Conservation (phyloP, 2,113 vertebrate species). For the Pachyramphus minor region DNA sequence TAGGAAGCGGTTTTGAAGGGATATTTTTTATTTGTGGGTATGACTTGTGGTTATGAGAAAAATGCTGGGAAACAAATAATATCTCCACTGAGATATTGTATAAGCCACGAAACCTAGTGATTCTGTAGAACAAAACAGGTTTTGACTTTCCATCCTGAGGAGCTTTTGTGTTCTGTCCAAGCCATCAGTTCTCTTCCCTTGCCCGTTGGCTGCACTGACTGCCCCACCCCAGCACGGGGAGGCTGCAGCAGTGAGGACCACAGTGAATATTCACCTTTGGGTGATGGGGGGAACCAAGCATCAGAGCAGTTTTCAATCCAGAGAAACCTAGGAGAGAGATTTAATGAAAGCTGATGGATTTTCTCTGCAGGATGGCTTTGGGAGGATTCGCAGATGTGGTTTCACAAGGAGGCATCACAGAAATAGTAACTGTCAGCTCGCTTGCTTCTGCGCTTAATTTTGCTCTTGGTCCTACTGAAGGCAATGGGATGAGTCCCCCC, state of each 20-base stretch:
- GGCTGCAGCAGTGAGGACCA: background rate
- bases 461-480: slow-evolving; percentile 11
- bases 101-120: slow-evolving; percentile 26
- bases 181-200: background rate
- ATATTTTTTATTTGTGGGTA: slow-evolving; percentile 52
- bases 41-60: slow-evolving; percentile 54
- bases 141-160: slow-evolving; percentile 16
- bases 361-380: slow-evolving; percentile 9
- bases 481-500: background rate
- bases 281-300: background rate
- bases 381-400: background rate
- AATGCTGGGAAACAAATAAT: slow-evolving; percentile 19
- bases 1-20: slow-evolving; percentile 49
- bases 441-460: background rate
- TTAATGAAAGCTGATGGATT: background rate
- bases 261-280: background rate
- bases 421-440: slow-evolving; percentile 19
- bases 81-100: slow-evolving; percentile 10
- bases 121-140: background rate
- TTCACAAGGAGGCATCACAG: slow-evolving; percentile 3
- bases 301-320: background rate
- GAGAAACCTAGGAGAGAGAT: background rate
- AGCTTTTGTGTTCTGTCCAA: slow-evolving; percentile 13
- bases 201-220: background rate
- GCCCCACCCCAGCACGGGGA: background rate